Conservation (phyloP, 2,888 invertebrate genomes). For the Drosophila monieri region DNA sequence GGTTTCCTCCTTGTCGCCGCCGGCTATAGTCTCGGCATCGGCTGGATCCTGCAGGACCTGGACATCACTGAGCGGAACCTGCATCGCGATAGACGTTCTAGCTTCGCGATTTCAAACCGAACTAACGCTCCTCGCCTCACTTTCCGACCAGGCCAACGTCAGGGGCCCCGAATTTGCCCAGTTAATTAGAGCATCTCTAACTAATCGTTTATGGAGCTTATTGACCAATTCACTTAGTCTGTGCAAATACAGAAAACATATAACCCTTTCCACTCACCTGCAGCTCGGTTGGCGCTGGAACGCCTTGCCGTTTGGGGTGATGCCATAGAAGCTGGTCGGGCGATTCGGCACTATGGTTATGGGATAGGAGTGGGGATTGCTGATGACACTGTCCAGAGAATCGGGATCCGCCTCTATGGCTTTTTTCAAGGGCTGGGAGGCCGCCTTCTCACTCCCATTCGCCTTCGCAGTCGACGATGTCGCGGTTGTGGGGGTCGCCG, state of each 20-base stretch:
- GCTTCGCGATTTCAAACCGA: constrained; percentile 46
- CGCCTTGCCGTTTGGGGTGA: constrained; percentile 76
- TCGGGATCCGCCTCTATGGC: constrained; percentile 83
- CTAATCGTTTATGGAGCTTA: constrained; percentile 32
- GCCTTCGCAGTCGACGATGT: constrained; percentile 25
- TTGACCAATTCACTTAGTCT: constrained; percentile 55
- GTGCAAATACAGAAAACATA: constrained; percentile 29
- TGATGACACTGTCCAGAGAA: constrained; percentile 83
- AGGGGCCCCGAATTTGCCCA: constrained; percentile 44
- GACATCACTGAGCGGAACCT: constrained; percentile 72
- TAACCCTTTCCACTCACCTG: constrained; percentile 72
- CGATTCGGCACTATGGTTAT: constrained; percentile 84
- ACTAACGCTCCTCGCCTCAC: constrained; percentile 42
- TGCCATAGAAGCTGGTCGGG: constrained; percentile 81
- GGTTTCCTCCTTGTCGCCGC: constrained; percentile 68
- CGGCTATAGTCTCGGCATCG: constrained; percentile 63
- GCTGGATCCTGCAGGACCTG: constrained; percentile 69
- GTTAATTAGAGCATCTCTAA: constrained; percentile 60
- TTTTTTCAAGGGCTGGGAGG: constrained; percentile 63
- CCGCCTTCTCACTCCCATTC: constrained; percentile 46
- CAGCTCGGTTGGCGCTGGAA: constrained; percentile 82
- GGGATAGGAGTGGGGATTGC: constrained; percentile 83
- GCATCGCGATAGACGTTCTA: constrained; percentile 60
- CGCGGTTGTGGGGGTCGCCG: constrained; percentile 43
- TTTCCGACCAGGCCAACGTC: constrained; percentile 47